Base-by-base conservation (phyloP, 1,140 invertebrate species). In the Pentalonia nigronervosa region DNA sequence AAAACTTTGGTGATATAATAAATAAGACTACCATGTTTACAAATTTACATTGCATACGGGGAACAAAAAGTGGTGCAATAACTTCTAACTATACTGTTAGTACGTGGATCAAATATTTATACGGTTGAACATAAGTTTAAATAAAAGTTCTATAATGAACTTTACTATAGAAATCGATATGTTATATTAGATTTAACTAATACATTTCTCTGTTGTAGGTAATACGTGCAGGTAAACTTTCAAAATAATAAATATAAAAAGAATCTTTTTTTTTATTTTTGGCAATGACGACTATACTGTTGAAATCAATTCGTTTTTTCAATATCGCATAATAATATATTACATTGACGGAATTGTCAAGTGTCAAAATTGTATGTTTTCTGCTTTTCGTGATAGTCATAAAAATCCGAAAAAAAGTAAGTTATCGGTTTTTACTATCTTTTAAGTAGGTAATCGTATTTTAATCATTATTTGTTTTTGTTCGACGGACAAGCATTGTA, bases 231-330 rank as follows among this genome's bases (percentile, higher is more conserved):
- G 30, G 23, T n/a, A 67, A 30, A 76, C 60, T 76, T 76, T 76
- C 60, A 23, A 76, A 76, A 76, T 76, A 76, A 76, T 76, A n/a
- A 76, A 76, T 76, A 34, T 76, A 76, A 76, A 76, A 76, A n/a
- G 60, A 76, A 76, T n/a, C 4, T 4, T 17, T 7, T 76, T 17
- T 76, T 67, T 76, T 76, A 17, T 76, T 76, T 76, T n/a, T 4
- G n/a, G n/a, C 30, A 76, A n/a, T 76, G 60, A 34, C 6, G n/a
- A 7, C 11, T 67, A 53, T 53, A 53, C 20, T 23, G 50, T 67
- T 67, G n/a, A 11, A 76, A 76, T 76, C 4, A 76, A 76, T 76
- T 76, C 14, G 4, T 34, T 76, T 34, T 67, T n/a, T 76, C 14
- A 14, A 76, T 76, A 76, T 76, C n/a, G 60, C 1, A 14, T 50